Base-by-base conservation (phyloP, 30 jellyfish, hydroid and myxozoan species). In the Aurelia coerulea region DNA sequence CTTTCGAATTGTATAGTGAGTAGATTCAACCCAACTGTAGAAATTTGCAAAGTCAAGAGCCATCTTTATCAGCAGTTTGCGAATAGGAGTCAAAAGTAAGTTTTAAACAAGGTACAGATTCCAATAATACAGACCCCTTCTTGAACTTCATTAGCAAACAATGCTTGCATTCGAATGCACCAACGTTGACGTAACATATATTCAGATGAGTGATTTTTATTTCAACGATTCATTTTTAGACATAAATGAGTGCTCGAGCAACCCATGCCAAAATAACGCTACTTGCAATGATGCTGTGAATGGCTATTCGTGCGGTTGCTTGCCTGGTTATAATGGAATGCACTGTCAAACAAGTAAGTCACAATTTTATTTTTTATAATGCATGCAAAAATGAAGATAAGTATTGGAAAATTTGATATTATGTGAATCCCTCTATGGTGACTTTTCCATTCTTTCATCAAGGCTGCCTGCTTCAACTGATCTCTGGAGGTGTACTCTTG, bases 241-340 rank as follows among this genome's bases (percentile, higher is more conserved):
- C 32, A 75, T 66, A 41, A 42, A 85, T 67, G 95, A 85, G 52
- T 85, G 95, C 76, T 74, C 69, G 13, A 65, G 81, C 23, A 75
- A 65, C 50, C 95, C 93, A 0, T 84, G 93, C 53, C 78, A 72
- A 73, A 84, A 84, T 56, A 70, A 54, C 18, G 93, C 88, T 5
- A 73, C 93, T 18, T 84, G 93, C 74, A 53, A 51, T n/a, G 81
- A 84, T 35, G 50, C 33, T 31, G 81, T 84, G 18, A 84, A 84
- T 72, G 74, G 49, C 65, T 84, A 49, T 63, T 33, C 71, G 12
- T 84, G 93, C 73, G 42, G 73, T 19, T 84, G 93, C 32, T 49
- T 32, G 35, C 80, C 88, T 23, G 93, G 93, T 13, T 84, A 68
- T 49, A 31, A 34, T 8, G 93, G 93, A 18, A 54, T 29, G 3